Evolutionary conservation across 2,797 vertebrate species (phyloP).

Genomic region (Xenentodon cancila): DNA sequence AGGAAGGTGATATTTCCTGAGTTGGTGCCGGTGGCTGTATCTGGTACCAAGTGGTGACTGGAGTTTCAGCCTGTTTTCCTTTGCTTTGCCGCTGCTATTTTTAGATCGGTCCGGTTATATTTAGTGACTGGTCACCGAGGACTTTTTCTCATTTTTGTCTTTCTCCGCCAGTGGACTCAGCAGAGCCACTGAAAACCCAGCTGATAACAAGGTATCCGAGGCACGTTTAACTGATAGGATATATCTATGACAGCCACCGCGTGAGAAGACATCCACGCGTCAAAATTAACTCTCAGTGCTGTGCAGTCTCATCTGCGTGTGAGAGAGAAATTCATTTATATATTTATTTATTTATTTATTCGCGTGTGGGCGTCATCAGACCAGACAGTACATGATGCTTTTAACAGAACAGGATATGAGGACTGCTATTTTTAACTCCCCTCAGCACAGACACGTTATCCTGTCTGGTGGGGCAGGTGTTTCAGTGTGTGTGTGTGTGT

Average conservation of each 20-base stretch:
- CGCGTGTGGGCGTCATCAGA: conserved; percentile 47
- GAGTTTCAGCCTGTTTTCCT: conserved; percentile 38
- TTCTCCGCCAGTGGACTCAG: conserved; percentile 50
- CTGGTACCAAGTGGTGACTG: conserved; percentile 1
- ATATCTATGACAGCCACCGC: conserved; percentile 5
- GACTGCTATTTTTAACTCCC: conserved; percentile 74
- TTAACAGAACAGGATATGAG: conserved; percentile 76
- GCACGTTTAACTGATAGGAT: conserved; percentile 8
- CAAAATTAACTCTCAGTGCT: neutral
- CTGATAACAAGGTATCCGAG: conserved; percentile 28
- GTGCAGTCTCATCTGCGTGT: conserved; percentile 9
- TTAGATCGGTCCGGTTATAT: conserved; percentile 66
- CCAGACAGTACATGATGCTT: conserved; percentile 70
- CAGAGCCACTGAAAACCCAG: conserved; percentile 16
- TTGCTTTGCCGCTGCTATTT: conserved; percentile 65
- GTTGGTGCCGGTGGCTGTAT: no score
- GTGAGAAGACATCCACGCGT: conserved; percentile 8
- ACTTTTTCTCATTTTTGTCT: conserved; percentile 54
- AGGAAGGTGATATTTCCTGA: no score
- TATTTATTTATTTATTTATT: neutral
- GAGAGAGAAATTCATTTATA: no score
- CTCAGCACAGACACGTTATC: conserved; percentile 66
- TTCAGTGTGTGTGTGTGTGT: conserved; percentile 14
- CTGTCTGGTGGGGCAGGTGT: conserved; percentile 53
- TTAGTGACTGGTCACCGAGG: conserved; percentile 62